A percentile compares a stretch with the other conserved stretches of the same genome.
Evolutionary conservation across 2,113 vertebrate genomes (phyloP).

Genomic region (Cavia aperea): DNA sequence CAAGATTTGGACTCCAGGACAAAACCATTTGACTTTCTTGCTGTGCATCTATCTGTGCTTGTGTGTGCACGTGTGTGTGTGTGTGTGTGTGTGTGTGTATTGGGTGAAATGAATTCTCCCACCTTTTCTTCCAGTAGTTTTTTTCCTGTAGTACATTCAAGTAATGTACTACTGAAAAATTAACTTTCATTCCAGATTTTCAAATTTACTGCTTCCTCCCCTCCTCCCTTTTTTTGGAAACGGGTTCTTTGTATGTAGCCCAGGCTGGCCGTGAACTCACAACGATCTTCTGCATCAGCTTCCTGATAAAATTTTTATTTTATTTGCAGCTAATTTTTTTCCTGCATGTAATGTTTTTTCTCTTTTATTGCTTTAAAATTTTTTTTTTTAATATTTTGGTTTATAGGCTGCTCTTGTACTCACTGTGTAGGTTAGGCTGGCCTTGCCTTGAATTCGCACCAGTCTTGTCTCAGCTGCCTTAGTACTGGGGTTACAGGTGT

Average conservation of each 20-base stretch:
- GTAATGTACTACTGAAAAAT: not conserved
- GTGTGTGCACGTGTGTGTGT: too few relatives aligned
- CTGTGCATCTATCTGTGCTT: too few relatives aligned
- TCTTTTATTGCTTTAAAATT: not conserved
- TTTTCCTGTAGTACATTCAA: not conserved
- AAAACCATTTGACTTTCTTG: not conserved
- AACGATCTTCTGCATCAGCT: not conserved
- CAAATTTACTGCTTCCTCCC: not conserved
- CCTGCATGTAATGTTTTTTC: not conserved
- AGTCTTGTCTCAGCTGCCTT: not conserved
- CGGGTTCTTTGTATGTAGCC: not conserved
- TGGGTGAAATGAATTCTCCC: not conserved
- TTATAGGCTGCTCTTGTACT: not conserved
- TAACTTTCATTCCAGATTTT: not conserved
- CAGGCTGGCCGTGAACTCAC: not conserved
- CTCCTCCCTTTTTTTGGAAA: not conserved
- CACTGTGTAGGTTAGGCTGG: too few relatives aligned
- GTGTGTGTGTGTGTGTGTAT: too few relatives aligned
- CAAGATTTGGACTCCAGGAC: not conserved
- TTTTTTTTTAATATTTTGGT: not conserved
- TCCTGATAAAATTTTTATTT: not conserved
- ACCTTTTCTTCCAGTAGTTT: not conserved
- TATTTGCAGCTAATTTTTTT: not conserved
- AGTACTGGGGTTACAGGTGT: not conserved
- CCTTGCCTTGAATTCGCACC: not conserved